These are phyloP conservation scores for Xenopus tropicalis DNA, from an alignment of 2,113 vertebrate species.

Conservation along the genomic window DNA sequence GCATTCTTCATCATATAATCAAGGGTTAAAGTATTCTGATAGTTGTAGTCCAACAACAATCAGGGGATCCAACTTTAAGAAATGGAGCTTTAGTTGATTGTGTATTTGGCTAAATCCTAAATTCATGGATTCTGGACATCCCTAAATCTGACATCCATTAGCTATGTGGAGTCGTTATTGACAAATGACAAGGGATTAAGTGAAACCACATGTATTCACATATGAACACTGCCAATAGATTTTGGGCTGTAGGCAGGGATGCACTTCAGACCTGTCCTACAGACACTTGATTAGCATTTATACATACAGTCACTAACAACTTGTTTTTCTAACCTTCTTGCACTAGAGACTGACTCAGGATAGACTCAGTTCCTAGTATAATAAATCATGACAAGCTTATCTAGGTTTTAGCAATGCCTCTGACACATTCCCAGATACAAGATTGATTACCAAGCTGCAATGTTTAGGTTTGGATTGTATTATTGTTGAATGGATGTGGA, in stretches of 20 bases:
- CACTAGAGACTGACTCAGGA: not conserved
- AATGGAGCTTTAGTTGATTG: too few species aligned
- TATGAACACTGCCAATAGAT: not conserved
- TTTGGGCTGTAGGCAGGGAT: not conserved
- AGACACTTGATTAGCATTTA: not conserved
- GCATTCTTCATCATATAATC: too few species aligned
- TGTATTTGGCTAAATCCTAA: too few species aligned
- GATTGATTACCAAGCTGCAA: not conserved
- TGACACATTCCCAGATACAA: not conserved
- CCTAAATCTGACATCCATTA: constrained; percentile 58
- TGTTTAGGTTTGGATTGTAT: not conserved
- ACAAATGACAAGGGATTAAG: constrained; percentile 56
- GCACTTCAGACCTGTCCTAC: not conserved
- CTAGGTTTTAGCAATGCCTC: not conserved
- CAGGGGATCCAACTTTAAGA: too few species aligned
- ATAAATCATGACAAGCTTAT: not conserved
- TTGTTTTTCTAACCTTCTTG: not conserved
- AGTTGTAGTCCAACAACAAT: too few species aligned
- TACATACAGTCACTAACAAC: not conserved
- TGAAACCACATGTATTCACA: not conserved
- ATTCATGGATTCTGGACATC: too few species aligned
- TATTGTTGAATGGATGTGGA: not conserved
- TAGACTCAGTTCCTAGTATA: not conserved
- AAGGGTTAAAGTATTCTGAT: too few species aligned
- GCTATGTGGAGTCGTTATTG: constrained; percentile 52